Evolutionary conservation across 2,113 vertebrate species (phyloP).

Genomic region (Urocolius indicus): DNA sequence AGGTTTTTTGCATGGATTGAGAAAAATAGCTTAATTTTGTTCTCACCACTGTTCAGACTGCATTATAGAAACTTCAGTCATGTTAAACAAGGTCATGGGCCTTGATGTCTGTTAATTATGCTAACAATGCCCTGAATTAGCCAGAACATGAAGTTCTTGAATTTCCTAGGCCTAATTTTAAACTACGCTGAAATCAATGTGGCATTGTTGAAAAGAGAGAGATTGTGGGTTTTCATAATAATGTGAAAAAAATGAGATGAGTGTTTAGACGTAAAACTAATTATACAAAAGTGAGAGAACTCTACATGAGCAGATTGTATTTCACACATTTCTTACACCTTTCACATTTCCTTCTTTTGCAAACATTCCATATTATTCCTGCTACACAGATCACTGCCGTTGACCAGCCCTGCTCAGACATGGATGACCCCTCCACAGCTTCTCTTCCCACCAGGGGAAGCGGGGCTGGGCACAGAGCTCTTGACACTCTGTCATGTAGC

Average conservation of each 20-base stretch:
- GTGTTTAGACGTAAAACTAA: not conserved
- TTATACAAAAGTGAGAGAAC: not conserved
- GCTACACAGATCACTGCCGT: not conserved
- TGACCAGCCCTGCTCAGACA: not conserved
- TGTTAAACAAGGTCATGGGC: not conserved
- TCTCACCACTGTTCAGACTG: not conserved
- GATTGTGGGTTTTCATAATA: not conserved
- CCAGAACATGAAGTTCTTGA: not conserved
- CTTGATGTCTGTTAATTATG: slow-evolving; percentile 25
- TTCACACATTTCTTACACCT: not conserved
- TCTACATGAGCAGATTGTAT: not conserved
- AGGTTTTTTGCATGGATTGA: not conserved
- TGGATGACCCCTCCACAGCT: not conserved
- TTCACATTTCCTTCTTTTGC: not conserved
- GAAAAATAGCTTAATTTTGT: not conserved
- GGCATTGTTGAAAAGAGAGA: fast-evolving
- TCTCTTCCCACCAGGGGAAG: not conserved
- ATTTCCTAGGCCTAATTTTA: not conserved
- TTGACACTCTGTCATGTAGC: not conserved
- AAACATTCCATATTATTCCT: not conserved
- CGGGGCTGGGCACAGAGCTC: not conserved
- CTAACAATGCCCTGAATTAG: not conserved
- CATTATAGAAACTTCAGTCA: not conserved
- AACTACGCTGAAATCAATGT: not conserved
- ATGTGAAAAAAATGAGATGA: not conserved